phyloP scores from a whole-genome alignment of 2,888 invertebrate species.

The Crioceris asparagi region DNA sequence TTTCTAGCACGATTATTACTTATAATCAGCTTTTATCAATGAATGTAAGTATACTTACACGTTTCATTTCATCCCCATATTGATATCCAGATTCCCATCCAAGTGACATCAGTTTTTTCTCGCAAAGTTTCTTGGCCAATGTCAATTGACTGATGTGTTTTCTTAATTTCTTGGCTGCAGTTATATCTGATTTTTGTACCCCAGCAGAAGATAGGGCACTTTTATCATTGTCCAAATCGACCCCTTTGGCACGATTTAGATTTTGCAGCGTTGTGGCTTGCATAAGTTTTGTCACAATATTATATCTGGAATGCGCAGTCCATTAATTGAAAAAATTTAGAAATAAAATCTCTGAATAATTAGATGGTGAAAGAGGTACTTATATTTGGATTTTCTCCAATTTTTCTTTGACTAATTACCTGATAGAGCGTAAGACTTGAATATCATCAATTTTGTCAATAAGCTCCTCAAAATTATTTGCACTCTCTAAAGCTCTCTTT shows the following conservation, averaged over 20 bases:
- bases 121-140: constrained; percentile 71
- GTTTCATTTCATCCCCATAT: constrained; percentile 27
- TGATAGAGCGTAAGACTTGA: constrained; percentile 72
- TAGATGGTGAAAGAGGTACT: neutral
- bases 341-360: neutral
- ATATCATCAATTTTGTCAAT: constrained; percentile 72
- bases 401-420: constrained; percentile 40
- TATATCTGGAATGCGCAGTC: constrained; percentile 46
- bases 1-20: constrained; percentile 1
- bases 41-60: constrained; percentile 15
- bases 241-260: constrained; percentile 73
- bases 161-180: constrained; percentile 71
- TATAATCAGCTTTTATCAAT: neutral
- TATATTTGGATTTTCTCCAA: neutral
- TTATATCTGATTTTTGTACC: constrained; percentile 63
- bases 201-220: constrained; percentile 42
- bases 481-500: constrained; percentile 73
- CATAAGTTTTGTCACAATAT: constrained; percentile 86
- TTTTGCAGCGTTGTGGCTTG: constrained; percentile 88
- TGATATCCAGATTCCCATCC: constrained; percentile 63
- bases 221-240: constrained; percentile 54
- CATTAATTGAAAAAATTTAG: neutral
- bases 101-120: constrained; percentile 58
- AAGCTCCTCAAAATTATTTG: constrained; percentile 81
- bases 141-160: constrained; percentile 75